Evolutionary conservation across 1,140 invertebrate species (phyloP).

Genomic region (Druon quercuslanigerum): DNA sequence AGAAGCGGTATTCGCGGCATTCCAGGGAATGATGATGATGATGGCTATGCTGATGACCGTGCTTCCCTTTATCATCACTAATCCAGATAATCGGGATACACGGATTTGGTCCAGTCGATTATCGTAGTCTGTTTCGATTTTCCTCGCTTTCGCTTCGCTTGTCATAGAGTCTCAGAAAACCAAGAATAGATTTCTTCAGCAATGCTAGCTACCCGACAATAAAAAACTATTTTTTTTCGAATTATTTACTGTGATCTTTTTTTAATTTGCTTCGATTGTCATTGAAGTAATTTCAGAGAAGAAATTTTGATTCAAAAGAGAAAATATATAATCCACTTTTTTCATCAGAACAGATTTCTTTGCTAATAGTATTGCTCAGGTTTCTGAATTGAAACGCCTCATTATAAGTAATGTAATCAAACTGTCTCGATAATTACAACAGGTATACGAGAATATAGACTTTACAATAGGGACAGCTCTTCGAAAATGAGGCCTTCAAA

Average conservation of each 20-base stretch:
- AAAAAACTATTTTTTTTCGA: too few relatives aligned
- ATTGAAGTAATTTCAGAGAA: too few relatives aligned
- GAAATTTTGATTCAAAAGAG: too few relatives aligned
- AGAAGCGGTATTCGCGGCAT: constrained; percentile 64
- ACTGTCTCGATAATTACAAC: background rate
- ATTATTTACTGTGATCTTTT: too few relatives aligned
- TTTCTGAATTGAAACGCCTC: background rate
- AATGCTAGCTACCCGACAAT: too few relatives aligned
- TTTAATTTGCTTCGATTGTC: too few relatives aligned
- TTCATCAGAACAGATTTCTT: too few relatives aligned
- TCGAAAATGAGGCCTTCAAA: background rate
- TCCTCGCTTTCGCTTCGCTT: background rate
- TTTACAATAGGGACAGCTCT: background rate
- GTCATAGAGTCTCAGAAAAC: background rate
- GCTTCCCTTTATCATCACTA: constrained; percentile 27
- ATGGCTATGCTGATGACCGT: constrained; percentile 14
- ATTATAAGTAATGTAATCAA: background rate
- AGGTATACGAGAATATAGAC: background rate
- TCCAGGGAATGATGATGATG: constrained; percentile 65
- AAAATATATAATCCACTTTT: too few relatives aligned
- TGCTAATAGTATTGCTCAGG: too few relatives aligned
- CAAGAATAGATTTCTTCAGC: too few relatives aligned
- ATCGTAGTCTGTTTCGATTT: background rate
- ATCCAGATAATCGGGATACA: background rate
- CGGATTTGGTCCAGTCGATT: background rate